Conservation (phyloP, 2,797 vertebrate species). For the Artibeus lituratus region DNA sequence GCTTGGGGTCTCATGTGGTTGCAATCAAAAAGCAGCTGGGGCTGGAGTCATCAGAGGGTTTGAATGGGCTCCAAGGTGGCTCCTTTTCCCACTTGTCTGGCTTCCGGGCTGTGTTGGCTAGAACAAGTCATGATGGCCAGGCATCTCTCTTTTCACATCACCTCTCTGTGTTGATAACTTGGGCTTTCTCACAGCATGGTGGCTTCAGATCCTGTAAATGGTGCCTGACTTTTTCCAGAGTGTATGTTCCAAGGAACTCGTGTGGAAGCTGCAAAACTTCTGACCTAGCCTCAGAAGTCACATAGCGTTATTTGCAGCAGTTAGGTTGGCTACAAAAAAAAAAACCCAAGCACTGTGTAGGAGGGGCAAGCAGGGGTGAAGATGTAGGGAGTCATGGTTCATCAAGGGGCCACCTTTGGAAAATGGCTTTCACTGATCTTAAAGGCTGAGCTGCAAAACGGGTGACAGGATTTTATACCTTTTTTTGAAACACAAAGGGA, state of each 20-base stretch:
- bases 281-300: neutral
- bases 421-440: neutral
- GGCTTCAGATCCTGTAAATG: neutral
- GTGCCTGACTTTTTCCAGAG: neutral
- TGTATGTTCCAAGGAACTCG: neutral
- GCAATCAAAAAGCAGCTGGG: neutral
- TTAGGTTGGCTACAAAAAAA: neutral
- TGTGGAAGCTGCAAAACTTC: neutral
- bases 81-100: neutral
- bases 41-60: neutral
- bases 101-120: neutral
- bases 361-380: neutral
- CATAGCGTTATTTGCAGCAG: accelerated
- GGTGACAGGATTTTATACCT: neutral
- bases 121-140: neutral
- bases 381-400: accelerated
- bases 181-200: neutral
- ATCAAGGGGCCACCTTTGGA: neutral
- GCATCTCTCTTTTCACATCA: neutral
- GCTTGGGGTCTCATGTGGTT: neutral
- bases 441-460: neutral
- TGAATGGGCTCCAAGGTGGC: neutral
- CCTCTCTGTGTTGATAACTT: neutral
- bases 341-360: accelerated
- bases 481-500: slow-evolving; percentile 55